These are phyloP conservation scores for Orthonevra nobilis DNA, from an alignment of 2,888 invertebrate genomes.

Conservation along the genomic window DNA sequence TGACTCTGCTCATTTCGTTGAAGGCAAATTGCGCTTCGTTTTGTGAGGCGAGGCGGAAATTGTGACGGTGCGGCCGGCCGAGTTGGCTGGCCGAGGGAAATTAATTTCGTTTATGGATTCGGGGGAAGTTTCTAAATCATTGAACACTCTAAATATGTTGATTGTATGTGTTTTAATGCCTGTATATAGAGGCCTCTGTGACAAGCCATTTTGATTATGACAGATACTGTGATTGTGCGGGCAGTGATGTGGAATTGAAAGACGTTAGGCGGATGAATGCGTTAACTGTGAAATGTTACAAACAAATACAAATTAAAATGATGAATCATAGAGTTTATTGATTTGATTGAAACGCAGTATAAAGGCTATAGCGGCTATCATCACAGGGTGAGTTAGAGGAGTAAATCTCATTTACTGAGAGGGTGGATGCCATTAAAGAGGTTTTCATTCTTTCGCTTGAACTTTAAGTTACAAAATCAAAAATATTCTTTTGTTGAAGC, in stretches of 20 bases:
- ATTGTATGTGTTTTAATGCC: slow-evolving; percentile 33
- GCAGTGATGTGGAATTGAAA: not conserved
- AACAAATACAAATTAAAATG: slow-evolving; percentile 35
- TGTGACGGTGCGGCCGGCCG: too few species aligned
- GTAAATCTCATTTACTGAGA: too few species aligned
- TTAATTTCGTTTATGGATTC: slow-evolving; percentile 68
- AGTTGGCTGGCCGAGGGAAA: slow-evolving; percentile 59
- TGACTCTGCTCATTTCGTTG: slow-evolving; percentile 38
- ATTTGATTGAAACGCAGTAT: too few species aligned
- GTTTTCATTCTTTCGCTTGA: too few species aligned
- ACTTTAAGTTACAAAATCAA: too few species aligned
- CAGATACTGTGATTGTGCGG: slow-evolving; percentile 24
- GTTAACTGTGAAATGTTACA: slow-evolving; percentile 45
- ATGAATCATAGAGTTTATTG: too few species aligned
- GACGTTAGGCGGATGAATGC: slow-evolving; percentile 34
- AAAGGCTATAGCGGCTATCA: too few species aligned
- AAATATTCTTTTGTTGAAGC: too few species aligned
- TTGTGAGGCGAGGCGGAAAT: slow-evolving; percentile 66
- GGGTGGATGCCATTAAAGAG: too few species aligned
- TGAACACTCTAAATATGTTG: slow-evolving; percentile 56
- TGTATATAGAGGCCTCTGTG: slow-evolving; percentile 5
- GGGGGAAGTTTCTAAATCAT: slow-evolving; percentile 60
- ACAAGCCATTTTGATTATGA: slow-evolving; percentile 53
- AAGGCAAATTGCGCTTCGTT: slow-evolving; percentile 43
- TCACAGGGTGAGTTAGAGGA: too few species aligned